Evolutionary conservation across 2,113 vertebrate genomes (phyloP), one percentile per base, ranked within the genome.

Genomic region (Notarius lentiginosus): DNA sequence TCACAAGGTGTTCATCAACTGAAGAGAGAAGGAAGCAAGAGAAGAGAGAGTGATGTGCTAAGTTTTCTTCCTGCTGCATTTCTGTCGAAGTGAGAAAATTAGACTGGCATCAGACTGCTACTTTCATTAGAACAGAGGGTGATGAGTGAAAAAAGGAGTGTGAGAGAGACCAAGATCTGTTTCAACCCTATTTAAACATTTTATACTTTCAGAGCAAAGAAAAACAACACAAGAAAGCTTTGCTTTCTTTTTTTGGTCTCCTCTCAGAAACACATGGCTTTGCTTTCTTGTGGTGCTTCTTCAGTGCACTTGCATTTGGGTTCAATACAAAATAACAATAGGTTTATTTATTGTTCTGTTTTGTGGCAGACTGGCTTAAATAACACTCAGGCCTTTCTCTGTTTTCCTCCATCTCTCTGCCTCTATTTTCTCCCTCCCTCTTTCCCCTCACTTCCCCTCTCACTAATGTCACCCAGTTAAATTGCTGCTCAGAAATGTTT

Each of bases 401-500:
- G 92, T 93, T 90, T 90, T 12, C 55, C 88, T 91, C 89, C 81
- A 89, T 87, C 82, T 82, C 88, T 91, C 87, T 87, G 83, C 88
- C 85, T 77, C 60, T 89, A 30, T 55, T 49, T 84, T 41, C 60
- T 60, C 75, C 75, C 47, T 47, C 60, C 30, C 63, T 77, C 53
- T 79, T 66, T 87, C 51, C 56, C 72, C 85, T 92, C 88, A 89
- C 89, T 92, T 90, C 87, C 88, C 91, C 89, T 83, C 87, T 88
- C 84, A 88, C 93, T 94, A 95, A 95, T 94, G 92, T 93, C 90
- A 93, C 92, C 94, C 94, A 94, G 94, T 95, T 94, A 95, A 93
- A 94, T 95, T 93, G 89, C 86, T 95, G 92, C 89, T 92, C 94
- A 95, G 93, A 94, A 92, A 92, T 94, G 95, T 96, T 97, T 96